Evolutionary conservation across 2,888 invertebrate species (phyloP).

Genomic region (Catocala sponsa): DNA sequence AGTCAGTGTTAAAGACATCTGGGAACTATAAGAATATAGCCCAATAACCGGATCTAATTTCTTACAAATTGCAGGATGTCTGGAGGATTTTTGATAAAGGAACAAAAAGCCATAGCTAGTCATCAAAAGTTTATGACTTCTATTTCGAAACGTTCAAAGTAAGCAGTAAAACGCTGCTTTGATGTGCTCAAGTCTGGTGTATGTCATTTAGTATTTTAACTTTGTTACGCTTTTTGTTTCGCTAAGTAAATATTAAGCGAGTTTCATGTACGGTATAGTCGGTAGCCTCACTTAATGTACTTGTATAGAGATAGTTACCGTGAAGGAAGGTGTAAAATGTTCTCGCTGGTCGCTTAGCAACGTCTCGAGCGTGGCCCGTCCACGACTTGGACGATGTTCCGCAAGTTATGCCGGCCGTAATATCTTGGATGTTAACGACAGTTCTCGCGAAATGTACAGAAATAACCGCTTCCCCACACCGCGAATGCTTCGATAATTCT

Average conservation of each 20-base stretch:
- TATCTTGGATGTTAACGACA: slow-evolving; percentile 70
- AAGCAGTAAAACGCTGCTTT: slow-evolving; percentile 63
- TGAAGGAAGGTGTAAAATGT: slow-evolving; percentile 17
- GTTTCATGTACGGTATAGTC: slow-evolving; percentile 9
- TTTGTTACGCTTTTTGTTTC: slow-evolving; percentile 22
- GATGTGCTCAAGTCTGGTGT: slow-evolving; percentile 58
- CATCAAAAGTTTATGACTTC: slow-evolving; percentile 59
- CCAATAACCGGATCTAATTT: slow-evolving; percentile 11
- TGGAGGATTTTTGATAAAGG: slow-evolving; percentile 35
- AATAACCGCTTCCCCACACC: slow-evolving; percentile 78
- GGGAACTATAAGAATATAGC: slow-evolving; percentile 1
- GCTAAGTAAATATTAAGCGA: slow-evolving; percentile 24
- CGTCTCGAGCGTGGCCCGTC: slow-evolving; percentile 53
- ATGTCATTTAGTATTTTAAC: slow-evolving; percentile 54
- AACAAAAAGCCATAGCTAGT: slow-evolving; percentile 43
- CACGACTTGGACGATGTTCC: slow-evolving; percentile 56
- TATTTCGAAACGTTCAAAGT: slow-evolving; percentile 60
- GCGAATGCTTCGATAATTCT: slow-evolving; percentile 74
- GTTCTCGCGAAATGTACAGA: slow-evolving; percentile 81
- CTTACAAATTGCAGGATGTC: slow-evolving; percentile 36
- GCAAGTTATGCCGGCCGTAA: slow-evolving; percentile 67
- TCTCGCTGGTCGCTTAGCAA: slow-evolving; percentile 18
- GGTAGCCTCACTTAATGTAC: not conserved
- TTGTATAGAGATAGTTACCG: slow-evolving; percentile 2
- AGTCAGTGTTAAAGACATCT: too few species aligned